Evolutionary conservation across 2,113 vertebrate genomes (phyloP).

Genomic region (Clarias gariepinus): DNA sequence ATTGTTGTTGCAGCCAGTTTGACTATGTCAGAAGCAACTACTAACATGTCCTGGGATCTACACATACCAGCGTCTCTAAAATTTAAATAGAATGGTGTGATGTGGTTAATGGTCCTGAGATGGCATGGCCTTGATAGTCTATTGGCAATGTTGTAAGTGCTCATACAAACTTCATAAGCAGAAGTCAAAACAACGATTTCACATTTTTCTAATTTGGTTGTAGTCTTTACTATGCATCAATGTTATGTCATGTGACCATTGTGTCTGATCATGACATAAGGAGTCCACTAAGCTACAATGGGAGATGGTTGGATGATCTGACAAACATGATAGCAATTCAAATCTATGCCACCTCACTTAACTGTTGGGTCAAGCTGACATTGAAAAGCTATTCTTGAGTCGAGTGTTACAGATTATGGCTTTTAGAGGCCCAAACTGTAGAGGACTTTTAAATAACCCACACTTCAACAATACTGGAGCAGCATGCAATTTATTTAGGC

Average conservation of each 20-base stretch:
- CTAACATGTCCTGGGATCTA: background rate
- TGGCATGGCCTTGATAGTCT: background rate
- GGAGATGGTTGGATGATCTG: background rate
- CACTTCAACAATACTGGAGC: background rate
- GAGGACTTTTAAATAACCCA: background rate
- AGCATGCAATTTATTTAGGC: background rate
- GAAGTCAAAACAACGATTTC: background rate
- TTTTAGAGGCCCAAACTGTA: background rate
- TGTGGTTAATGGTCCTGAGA: background rate
- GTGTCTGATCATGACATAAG: background rate
- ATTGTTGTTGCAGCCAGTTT: background rate
- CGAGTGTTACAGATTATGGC: background rate
- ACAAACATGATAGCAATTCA: background rate
- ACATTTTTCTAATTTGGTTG: background rate
- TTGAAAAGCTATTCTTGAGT: background rate
- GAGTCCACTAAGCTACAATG: background rate
- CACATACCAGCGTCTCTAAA: background rate
- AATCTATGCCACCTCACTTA: background rate
- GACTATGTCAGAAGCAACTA: background rate
- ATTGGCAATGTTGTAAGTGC: background rate
- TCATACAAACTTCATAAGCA: background rate
- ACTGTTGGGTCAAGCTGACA: background rate
- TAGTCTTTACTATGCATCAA: background rate
- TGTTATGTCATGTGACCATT: background rate
- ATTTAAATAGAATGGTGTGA: background rate